Conservation (phyloP, 2,113 vertebrate genomes). For the Spermophilus dauricus region DNA sequence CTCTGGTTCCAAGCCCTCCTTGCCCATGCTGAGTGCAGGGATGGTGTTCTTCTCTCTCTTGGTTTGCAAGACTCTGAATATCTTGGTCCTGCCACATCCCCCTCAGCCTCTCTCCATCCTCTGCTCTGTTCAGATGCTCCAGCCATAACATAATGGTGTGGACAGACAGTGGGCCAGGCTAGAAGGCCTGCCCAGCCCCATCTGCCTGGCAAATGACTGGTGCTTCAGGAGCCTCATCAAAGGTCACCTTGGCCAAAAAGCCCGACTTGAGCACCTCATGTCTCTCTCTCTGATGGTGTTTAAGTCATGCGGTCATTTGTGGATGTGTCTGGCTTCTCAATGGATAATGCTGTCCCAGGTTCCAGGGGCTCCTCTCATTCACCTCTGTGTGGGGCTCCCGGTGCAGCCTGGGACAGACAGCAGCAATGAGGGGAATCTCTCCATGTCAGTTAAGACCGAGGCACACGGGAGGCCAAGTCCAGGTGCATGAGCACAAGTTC, state of each 20-base stretch:
- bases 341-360: neutral
- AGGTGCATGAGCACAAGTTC: accelerated
- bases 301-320: neutral
- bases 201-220: neutral
- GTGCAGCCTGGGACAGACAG: neutral
- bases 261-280: neutral
- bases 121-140: neutral
- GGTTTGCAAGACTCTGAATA: neutral
- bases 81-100: neutral
- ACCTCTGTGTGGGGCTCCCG: neutral
- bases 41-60: neutral
- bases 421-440: neutral
- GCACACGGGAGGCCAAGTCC: neutral
- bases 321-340: neutral
- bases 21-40: neutral
- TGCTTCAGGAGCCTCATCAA: neutral
- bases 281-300: no score
- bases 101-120: neutral
- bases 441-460: neutral
- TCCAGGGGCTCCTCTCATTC: neutral
- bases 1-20: neutral
- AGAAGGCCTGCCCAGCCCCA: neutral
- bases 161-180: neutral
- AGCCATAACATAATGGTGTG: neutral
- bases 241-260: neutral